Evolutionary conservation across 2,888 invertebrate species (phyloP).

Genomic region (Cantharis flavilabris): DNA sequence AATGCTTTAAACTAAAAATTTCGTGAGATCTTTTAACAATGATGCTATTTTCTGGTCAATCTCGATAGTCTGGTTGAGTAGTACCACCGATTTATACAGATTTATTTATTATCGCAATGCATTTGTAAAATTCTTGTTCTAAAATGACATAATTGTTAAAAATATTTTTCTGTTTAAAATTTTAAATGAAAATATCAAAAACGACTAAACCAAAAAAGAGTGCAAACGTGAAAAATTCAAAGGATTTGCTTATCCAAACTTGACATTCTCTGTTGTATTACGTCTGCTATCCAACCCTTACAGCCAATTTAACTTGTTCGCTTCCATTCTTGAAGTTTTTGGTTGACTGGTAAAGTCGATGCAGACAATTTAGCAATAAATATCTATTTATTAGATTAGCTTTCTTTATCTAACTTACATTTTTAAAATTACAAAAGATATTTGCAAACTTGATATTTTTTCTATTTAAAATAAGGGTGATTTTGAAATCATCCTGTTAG

Average conservation of each 20-base stretch:
- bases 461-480: not conserved
- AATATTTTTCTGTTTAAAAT: not conserved
- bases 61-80: not conserved
- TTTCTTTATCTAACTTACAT: slow-evolving; percentile 5
- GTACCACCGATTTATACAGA: not conserved
- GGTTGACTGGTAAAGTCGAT: slow-evolving; percentile 25
- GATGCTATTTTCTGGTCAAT: not conserved
- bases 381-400: slow-evolving; percentile 27
- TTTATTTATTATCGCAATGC: not conserved
- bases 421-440: not conserved
- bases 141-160: not conserved
- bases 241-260: slow-evolving; percentile 20
- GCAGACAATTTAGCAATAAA: slow-evolving; percentile 28
- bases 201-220: not conserved
- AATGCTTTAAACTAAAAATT: not conserved
- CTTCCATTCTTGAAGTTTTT: slow-evolving; percentile 24
- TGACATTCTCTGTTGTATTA: slow-evolving; percentile 18
- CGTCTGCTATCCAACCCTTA: slow-evolving; percentile 21
- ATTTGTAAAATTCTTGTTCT: not conserved
- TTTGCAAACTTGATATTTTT: not conserved
- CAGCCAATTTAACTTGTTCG: slow-evolving; percentile 30
- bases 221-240: not conserved
- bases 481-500: not conserved
- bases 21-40: not conserved
- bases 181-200: not conserved